phyloP scores from a whole-genome alignment of 2,797 vertebrate genomes.

The Sebastes melanostomus region DNA sequence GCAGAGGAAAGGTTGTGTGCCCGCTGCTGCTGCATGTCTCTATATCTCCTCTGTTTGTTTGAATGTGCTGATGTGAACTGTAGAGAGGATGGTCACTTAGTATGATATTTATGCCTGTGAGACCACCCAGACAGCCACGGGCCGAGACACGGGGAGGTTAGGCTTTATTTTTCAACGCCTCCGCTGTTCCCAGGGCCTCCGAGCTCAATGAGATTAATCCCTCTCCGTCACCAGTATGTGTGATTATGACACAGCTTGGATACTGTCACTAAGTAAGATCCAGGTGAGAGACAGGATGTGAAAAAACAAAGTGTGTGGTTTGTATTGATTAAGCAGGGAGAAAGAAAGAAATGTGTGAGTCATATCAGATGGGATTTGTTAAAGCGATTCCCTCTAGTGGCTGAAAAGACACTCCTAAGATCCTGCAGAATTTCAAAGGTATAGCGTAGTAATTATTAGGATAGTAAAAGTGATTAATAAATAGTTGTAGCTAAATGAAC shows the following conservation, averaged over 20 bases:
- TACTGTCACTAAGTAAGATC: constrained; percentile 25
- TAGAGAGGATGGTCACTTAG: constrained; percentile 65
- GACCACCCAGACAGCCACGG: constrained; percentile 75
- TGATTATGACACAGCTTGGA: constrained; percentile 45
- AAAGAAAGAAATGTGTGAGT: constrained; percentile 18
- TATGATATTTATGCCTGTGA: constrained; percentile 75
- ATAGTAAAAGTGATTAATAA: not conserved
- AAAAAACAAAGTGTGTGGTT: constrained; percentile 33
- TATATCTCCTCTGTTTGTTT: constrained; percentile 71
- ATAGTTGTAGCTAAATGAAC: not conserved
- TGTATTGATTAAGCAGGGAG: constrained; percentile 20
- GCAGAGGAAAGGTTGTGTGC: constrained; percentile 13
- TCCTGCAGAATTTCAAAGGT: not conserved
- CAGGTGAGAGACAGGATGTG: constrained; percentile 54
- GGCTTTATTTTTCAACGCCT: constrained; percentile 73
- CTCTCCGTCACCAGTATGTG: constrained; percentile 55
- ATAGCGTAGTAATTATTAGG: not conserved
- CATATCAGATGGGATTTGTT: constrained; percentile 41
- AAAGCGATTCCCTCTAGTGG: constrained; percentile 61
- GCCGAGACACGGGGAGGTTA: constrained; percentile 41
- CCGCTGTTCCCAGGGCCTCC: constrained; percentile 66
- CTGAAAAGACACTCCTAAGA: constrained; percentile 3
- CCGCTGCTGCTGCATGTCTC: constrained; percentile 33
- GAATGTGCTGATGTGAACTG: constrained; percentile 76
- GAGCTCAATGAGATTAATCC: constrained; percentile 67